A percentile compares a stretch with the other conserved stretches of the same genome.
phyloP scores from a whole-genome alignment of 2,888 invertebrate species.

The Rotaria macrura region DNA sequence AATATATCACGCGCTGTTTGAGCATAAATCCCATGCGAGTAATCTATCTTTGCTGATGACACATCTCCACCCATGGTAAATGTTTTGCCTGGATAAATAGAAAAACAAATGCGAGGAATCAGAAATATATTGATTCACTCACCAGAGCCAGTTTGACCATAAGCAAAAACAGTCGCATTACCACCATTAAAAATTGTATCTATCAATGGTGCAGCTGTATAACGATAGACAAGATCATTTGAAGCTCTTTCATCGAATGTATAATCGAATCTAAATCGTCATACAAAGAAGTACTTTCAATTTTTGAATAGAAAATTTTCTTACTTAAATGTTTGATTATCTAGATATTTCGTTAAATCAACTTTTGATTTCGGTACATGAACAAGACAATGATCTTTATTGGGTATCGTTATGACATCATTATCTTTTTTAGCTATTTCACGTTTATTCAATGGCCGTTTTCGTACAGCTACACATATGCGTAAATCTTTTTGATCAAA shows the following conservation, averaged over 20 bases:
- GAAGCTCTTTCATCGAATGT: slow-evolving; percentile 89
- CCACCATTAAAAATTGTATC: slow-evolving; percentile 96
- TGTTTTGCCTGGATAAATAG: slow-evolving; percentile 58
- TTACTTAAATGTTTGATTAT: slow-evolving; percentile 75
- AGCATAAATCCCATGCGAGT: slow-evolving; percentile 33
- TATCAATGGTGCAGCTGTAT: slow-evolving; percentile 76
- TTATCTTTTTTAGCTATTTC: slow-evolving; percentile 78
- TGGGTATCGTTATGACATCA: slow-evolving; percentile 91
- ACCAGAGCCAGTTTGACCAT: slow-evolving; percentile 92
- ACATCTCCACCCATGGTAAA: slow-evolving; percentile 47
- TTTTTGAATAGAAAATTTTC: neutral
- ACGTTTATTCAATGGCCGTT: slow-evolving; percentile 87
- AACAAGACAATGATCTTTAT: slow-evolving; percentile 60
- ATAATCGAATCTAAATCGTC: slow-evolving; percentile 85
- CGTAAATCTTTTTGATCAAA: slow-evolving; percentile 58
- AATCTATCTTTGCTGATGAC: slow-evolving; percentile 24
- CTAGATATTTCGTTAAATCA: slow-evolving; percentile 92
- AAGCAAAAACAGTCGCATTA: slow-evolving; percentile 98
- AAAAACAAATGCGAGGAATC: neutral
- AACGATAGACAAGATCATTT: slow-evolving; percentile 94
- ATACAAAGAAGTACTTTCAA: neutral
- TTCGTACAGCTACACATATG: slow-evolving; percentile 93
- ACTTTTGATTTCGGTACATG: slow-evolving; percentile 62
- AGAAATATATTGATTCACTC: slow-evolving; percentile 57
- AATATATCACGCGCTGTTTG: slow-evolving; percentile 73